These are phyloP conservation scores for Ennomos fuscantarius DNA, from an alignment of 2,888 invertebrate genomes.

Conservation along the genomic window DNA sequence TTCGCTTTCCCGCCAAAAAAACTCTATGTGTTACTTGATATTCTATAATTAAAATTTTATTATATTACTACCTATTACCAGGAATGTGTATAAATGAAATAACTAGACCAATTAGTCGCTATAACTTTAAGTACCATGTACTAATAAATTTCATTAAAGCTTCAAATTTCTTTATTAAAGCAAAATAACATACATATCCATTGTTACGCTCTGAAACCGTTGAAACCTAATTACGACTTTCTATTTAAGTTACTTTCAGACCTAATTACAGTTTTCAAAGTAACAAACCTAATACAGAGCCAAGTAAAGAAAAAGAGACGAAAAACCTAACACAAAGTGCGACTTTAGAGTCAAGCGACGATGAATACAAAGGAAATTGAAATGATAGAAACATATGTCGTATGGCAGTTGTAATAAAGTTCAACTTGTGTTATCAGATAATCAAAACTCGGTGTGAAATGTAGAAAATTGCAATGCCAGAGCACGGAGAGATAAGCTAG, in stretches of 20 bases:
- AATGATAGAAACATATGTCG: not conserved
- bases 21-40: no score
- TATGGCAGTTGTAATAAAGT: slow-evolving; percentile 3
- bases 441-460: slow-evolving; percentile 5
- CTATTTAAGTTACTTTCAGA: slow-evolving; percentile 1
- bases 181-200: no score
- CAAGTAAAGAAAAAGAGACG: slow-evolving; percentile 9
- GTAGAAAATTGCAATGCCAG: slow-evolving; percentile 12
- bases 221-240: slow-evolving; percentile 2
- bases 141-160: no score
- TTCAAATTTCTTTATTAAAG: no score
- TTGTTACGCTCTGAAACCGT: not conserved
- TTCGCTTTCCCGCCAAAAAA: no score
- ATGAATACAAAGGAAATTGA: slow-evolving; percentile 1
- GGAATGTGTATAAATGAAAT: no score
- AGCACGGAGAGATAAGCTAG: slow-evolving; percentile 8
- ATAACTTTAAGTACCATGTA: no score
- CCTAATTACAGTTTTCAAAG: slow-evolving; percentile 9
- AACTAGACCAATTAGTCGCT: no score
- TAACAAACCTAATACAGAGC: slow-evolving; percentile 9
- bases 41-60: no score
- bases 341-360: slow-evolving; percentile 6
- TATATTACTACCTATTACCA: no score
- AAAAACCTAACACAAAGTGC: slow-evolving; percentile 7
- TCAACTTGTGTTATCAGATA: not conserved